Conservation (phyloP, 2,888 invertebrate genomes). For the Lymantria monacha region DNA sequence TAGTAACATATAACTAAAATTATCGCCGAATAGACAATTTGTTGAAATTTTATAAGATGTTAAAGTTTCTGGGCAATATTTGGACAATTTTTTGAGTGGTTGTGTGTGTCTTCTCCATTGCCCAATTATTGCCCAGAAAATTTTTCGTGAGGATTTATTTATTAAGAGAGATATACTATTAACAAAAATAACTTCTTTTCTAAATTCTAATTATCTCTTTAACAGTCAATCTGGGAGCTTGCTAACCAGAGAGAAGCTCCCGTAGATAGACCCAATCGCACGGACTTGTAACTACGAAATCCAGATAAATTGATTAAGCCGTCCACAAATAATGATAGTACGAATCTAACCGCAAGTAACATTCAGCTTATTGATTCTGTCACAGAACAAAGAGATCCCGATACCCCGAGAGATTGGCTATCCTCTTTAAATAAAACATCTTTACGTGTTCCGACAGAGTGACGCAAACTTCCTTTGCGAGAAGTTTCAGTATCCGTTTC, state of each 20-base stretch:
- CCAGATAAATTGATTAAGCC: slow-evolving; percentile 5
- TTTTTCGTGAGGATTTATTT: no score
- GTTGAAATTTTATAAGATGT: no score
- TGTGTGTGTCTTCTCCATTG: no score
- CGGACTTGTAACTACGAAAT: background rate
- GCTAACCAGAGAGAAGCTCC: background rate
- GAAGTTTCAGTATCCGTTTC: background rate
- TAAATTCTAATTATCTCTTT: background rate
- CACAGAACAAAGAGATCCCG: slow-evolving; percentile 3
- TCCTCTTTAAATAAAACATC: slow-evolving; percentile 2
- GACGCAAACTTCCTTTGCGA: slow-evolving; percentile 1
- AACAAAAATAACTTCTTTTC: no score
- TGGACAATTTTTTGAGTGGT: no score
- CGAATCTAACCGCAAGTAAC: background rate
- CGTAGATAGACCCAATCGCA: slow-evolving; percentile 1
- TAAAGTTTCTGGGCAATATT: no score
- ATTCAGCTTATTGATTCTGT: slow-evolving; percentile 6
- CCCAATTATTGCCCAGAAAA: no score
- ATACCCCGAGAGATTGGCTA: slow-evolving; percentile 17
- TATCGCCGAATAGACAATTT: no score
- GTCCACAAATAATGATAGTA: slow-evolving; percentile 3
- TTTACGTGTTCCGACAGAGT: background rate
- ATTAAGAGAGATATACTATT: no score
- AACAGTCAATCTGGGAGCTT: background rate
- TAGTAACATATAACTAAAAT: no score